Evolutionary conservation across 2,888 invertebrate species (phyloP).

Genomic region (Xestoiulus laeticollis): DNA sequence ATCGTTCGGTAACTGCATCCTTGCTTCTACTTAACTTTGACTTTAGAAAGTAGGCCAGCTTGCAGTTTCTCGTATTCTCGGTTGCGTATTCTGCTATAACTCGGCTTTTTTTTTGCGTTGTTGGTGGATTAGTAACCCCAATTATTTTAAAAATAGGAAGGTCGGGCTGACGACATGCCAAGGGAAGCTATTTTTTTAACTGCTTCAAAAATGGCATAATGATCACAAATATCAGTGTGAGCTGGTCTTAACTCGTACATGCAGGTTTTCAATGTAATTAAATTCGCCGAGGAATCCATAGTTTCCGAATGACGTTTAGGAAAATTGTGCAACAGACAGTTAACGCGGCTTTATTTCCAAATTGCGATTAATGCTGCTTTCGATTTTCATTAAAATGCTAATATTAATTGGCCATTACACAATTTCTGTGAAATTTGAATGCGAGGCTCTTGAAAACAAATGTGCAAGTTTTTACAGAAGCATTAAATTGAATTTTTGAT

Average conservation of each 20-base stretch:
- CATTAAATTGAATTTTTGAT: not conserved
- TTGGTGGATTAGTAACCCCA: conserved; percentile 7
- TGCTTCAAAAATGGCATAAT: not conserved
- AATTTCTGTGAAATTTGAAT: too few relatives aligned
- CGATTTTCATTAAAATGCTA: too few relatives aligned
- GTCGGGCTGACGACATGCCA: not conserved
- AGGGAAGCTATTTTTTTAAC: not conserved
- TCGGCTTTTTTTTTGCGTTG: not conserved
- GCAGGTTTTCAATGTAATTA: not conserved
- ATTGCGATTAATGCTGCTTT: too few relatives aligned
- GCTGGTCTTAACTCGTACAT: not conserved
- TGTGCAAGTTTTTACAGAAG: conserved; percentile 17
- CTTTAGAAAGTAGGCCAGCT: not conserved
- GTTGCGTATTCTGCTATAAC: not conserved
- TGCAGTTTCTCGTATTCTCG: not conserved
- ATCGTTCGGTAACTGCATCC: not conserved
- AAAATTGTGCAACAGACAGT: too few relatives aligned
- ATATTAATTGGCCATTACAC: too few relatives aligned
- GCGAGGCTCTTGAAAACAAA: too few relatives aligned
- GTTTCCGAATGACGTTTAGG: too few relatives aligned
- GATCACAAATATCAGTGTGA: not conserved
- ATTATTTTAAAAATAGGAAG: conserved; percentile 10
- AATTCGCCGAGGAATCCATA: too few relatives aligned
- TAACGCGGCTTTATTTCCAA: too few relatives aligned
- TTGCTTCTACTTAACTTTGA: not conserved